Evolutionary conservation across 2,888 invertebrate genomes (phyloP), one percentile per base, ranked within the genome.

Genomic region (Carcina quercana): DNA sequence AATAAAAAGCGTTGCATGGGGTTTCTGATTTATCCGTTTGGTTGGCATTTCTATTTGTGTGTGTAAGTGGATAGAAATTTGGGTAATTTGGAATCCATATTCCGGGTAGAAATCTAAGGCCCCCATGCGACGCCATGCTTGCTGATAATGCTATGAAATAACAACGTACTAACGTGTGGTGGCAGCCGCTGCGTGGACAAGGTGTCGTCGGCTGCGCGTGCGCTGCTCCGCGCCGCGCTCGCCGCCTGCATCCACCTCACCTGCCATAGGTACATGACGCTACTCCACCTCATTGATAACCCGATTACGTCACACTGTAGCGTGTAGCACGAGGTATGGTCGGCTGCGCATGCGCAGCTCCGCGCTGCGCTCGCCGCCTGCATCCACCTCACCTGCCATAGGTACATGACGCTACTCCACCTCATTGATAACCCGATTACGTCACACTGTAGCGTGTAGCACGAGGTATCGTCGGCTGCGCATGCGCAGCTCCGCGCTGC

Each of bases 241-340:
- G 63, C 74, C 20, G 59, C 68, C 43, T 84, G 84, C 62, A 62
- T 83, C 34, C 79, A 72, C 28, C 68, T 80, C 57, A 67, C 71
- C 7, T 82, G 83, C 44, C 67, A 68, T 65, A 79, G 83, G 83
- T 82, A 78, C 61, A n/a, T n/a, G n/a, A n/a, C n/a, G n/a, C n/a
- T n/a, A n/a, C 43, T 2, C 24, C 12, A n/a, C 2, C n/a, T 2
- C 8, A 6, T 24, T 24, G n/a, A 10, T 6, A 6, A 24, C 8
- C 12, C 24, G 7, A 11, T 24, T 10, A n/a, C 7, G 24, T 10
- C 8, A 5, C 24, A n/a, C 24, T 5, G n/a, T 24, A 24, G 10
- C 24, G 8, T 24, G 11, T 5, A n/a, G n/a, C n/a, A n/a, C 45
- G 72, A 73, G 56, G 34, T 74, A 58, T 58, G 68, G 21, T 50